Conservation (phyloP, 2,797 vertebrate genomes). For the Muscicapa striata region DNA sequence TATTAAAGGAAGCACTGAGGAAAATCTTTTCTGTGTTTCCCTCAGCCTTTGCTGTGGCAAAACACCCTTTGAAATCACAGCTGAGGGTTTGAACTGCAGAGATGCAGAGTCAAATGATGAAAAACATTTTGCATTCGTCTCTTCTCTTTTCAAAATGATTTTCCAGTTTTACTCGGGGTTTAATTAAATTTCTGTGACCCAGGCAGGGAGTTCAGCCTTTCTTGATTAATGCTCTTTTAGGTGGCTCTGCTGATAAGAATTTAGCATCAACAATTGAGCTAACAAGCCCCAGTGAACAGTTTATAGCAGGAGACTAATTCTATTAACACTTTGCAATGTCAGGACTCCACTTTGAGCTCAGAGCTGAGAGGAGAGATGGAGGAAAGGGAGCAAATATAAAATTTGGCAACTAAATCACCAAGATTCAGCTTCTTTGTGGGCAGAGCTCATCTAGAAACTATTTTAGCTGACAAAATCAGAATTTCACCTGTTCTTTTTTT, state of each 20-base stretch:
- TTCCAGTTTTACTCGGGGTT: conserved; percentile 45
- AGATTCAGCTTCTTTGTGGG: conserved; percentile 31
- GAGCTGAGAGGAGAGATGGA: neutral
- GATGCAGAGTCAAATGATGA: neutral
- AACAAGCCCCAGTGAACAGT: conserved; percentile 56
- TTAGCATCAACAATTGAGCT: conserved; percentile 60
- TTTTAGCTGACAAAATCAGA: conserved; percentile 67
- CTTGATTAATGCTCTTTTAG: conserved; percentile 67
- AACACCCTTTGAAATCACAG: neutral
- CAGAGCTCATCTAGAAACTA: conserved; percentile 19
- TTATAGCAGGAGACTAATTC: conserved; percentile 58
- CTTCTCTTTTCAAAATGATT: conserved; percentile 56
- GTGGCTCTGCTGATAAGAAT: conserved; percentile 67
- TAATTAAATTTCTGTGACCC: conserved; percentile 68
- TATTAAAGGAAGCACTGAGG: neutral
- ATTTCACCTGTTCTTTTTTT: conserved; percentile 24
- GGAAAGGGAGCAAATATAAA: conserved; percentile 4
- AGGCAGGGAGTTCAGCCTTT: conserved; percentile 38
- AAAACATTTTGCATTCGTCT: conserved; percentile 39
- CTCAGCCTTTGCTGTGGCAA: neutral
- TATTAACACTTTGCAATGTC: conserved; percentile 56
- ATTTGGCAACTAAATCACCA: conserved; percentile 38
- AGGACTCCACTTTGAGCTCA: conserved; percentile 24
- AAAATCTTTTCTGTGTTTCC: neutral
- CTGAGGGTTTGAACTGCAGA: neutral